A percentile compares a stretch with the other conserved stretches of the same genome.
These are phyloP conservation scores for Ormyrus nitidulus DNA, from an alignment of 2,888 invertebrate genomes.

Conservation along the genomic window DNA sequence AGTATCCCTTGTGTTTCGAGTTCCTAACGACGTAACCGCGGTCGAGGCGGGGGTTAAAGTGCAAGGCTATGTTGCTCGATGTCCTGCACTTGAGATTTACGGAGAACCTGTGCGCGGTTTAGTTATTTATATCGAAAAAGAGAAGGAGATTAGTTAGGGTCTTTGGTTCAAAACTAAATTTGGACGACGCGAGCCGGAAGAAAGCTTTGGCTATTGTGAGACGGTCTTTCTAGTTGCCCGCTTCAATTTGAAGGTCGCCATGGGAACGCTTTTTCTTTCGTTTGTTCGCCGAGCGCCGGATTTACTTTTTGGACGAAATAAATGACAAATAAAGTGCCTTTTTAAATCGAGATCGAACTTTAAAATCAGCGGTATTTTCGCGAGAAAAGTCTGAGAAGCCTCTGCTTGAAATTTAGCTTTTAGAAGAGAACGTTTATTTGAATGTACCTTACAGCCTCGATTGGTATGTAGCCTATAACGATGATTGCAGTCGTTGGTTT, in stretches of 20 bases:
- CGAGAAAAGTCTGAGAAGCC: too few species aligned
- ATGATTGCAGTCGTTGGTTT: slow-evolving; percentile 69
- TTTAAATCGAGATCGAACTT: too few species aligned
- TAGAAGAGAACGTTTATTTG: neutral
- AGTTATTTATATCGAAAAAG: too few species aligned
- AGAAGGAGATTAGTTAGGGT: neutral
- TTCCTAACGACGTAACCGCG: slow-evolving; percentile 88
- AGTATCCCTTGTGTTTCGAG: slow-evolving; percentile 80
- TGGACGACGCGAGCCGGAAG: slow-evolving; percentile 37
- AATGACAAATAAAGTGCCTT: too few species aligned
- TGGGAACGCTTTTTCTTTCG: too few species aligned
- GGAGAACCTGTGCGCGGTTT: slow-evolving; percentile 77
- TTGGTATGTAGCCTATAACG: slow-evolving; percentile 70
- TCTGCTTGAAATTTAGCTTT: too few species aligned
- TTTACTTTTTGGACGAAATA: too few species aligned
- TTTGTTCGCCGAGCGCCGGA: too few species aligned
- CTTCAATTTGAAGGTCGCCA: too few species aligned
- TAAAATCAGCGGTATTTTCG: too few species aligned
- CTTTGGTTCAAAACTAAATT: slow-evolving; percentile 38
- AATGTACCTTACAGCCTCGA: slow-evolving; percentile 58
- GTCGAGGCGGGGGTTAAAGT: slow-evolving; percentile 88
- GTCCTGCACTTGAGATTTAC: slow-evolving; percentile 78
- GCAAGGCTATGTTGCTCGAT: slow-evolving; percentile 82
- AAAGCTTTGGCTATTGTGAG: slow-evolving; percentile 13
- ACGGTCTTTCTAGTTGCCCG: too few species aligned